Evolutionary conservation across 2,113 vertebrate species (phyloP), one percentile per base, ranked within the genome.

Genomic region (Formicarius rufipectus): DNA sequence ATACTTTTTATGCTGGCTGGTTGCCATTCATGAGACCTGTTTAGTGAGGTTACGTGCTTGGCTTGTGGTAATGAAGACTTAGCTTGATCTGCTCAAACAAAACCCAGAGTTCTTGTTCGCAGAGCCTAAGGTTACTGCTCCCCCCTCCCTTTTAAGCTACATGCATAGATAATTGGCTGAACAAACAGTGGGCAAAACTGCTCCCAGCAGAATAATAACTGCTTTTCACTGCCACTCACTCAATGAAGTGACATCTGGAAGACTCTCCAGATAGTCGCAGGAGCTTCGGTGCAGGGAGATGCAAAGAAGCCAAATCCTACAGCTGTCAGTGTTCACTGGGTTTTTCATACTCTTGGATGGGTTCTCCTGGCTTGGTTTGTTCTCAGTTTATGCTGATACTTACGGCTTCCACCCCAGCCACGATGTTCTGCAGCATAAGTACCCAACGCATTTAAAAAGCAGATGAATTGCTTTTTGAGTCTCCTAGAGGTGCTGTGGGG

Each of bases 231-330:
- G 93, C 94, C 76, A 84, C 84, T 97, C 89, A 75, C 84, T 90
- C 91, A 84, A 95, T 95, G 83, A 87, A 93, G 89, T 96, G 95
- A 91, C 96, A 96, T 95, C 96, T 97, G 96, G 96, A 96, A 95
- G 84, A 78, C 83, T 91, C 86, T 93, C 76, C 91, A 76, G 73
- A 49, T 84, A 95, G 87, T 95, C 96, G 75, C 95, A 95, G 89
- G 84, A 97, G 94, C 83, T 56, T 95, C 92, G 84, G 63, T 92
- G 68, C 56, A 63, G 93, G 84, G 92, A 89, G 83, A 95, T 67
- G 56, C 52, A 87, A 56, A 95, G 93, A 67, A 96, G 94, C 95
- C 95, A 97, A 87, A 55, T 93, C 52, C 76, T 95, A 64, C 94
- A 96, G 95, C 93, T 97, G 96, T 88, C 93, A 62, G 88, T 47